Percentiles rank a stretch among this genome's conserved stretches.
These are phyloP conservation scores for Heterotis niloticus DNA, from an alignment of 2,113 vertebrate species.

Conservation along the genomic window DNA sequence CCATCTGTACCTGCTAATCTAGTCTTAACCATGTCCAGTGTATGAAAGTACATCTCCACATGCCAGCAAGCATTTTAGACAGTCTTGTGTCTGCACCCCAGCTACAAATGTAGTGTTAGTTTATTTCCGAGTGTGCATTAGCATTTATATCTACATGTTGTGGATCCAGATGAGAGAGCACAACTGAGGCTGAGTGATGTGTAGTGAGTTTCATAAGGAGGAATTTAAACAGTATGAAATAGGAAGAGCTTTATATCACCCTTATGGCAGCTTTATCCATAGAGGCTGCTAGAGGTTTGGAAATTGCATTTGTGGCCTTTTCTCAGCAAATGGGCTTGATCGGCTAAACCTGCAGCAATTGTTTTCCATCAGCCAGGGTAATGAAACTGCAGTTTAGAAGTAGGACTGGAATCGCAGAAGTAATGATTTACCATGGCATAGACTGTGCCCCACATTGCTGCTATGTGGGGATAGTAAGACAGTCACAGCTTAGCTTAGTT, in stretches of 20 bases:
- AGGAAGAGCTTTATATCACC: not conserved
- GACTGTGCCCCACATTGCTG: not conserved
- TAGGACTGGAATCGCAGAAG: slow-evolving; percentile 2
- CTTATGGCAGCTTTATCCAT: slow-evolving; percentile 20
- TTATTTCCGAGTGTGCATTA: not conserved
- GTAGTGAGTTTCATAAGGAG: no score
- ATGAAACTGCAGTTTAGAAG: slow-evolving; percentile 28
- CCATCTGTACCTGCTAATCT: no score
- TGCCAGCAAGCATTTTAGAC: no score
- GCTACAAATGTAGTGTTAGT: no score
- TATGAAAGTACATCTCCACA: not conserved
- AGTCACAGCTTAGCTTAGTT: no score
- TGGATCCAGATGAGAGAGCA: not conserved
- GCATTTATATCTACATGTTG: no score
- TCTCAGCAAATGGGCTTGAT: slow-evolving; percentile 35
- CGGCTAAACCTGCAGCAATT: slow-evolving; percentile 30
- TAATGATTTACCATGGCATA: not conserved
- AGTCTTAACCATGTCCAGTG: not conserved
- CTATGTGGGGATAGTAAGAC: not conserved
- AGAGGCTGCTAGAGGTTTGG: slow-evolving; percentile 35
- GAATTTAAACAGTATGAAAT: not conserved
- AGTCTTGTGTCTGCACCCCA: not conserved
- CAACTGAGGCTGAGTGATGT: not conserved
- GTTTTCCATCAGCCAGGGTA: slow-evolving; percentile 23
- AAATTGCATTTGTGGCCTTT: slow-evolving; percentile 37